Evolutionary conservation across 1,140 invertebrate species (phyloP), one percentile per base, ranked within the genome.

Genomic region (Trachymyrmex cornetzi): DNA sequence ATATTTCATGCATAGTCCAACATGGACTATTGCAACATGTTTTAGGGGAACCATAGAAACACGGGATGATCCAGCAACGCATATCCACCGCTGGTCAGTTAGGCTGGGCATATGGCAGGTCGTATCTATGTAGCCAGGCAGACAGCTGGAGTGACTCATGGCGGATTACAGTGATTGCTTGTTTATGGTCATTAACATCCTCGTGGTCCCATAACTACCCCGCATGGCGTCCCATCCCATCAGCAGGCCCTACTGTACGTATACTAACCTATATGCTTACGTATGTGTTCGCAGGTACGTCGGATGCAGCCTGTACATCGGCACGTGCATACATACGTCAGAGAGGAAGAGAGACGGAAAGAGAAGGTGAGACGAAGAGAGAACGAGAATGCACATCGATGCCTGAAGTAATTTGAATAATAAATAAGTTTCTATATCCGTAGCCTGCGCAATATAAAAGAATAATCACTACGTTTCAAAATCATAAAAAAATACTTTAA

Each of bases 151-250:
- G 94, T 95, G 94, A 95, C 94, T 95, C 94, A 94, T 94, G 92
- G 93, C 91, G 94, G 94, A 95, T 95, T 95, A 94, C 92, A 92
- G 93, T 93, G 93, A 94, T 94, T 94, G 93, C 94, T 94, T 95
- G 94, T 95, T 95, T 95, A 94, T 94, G 93, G 94, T 94, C 93
- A 94, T 95, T 94, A 94, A 95, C 94, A 94, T 94, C 94, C 93
- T 94, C 93, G 93, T 93, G 93, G 92, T 94, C 91, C 93, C 92
- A 94, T 95, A 94, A 94, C 93, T 92, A 92, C 93, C 90, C 91
- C 91, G 88, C 92, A 92, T 91, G 90, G 91, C 87, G 92, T 94
- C 93, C 93, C 90, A 89, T 94, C 90, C 91, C 91, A 93, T 94
- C 93, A 91, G 88, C 87, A 80, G 75, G 75, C 87, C 22, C 79